Evolutionary conservation across 2,113 vertebrate genomes (phyloP).

Genomic region (Rhinopomastus cyanomelas): DNA sequence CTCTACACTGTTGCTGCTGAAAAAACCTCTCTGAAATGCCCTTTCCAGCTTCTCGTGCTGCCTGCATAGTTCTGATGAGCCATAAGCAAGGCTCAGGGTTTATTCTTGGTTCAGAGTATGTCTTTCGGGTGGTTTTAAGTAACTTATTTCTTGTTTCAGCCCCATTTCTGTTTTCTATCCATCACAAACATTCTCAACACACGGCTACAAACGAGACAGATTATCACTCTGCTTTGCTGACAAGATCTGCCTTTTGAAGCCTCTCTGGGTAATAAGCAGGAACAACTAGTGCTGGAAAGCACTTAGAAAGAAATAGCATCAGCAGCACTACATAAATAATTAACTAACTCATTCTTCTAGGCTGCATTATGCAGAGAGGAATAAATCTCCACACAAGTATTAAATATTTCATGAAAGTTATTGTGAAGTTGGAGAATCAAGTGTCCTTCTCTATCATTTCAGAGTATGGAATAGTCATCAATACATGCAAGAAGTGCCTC

Average conservation of each 20-base stretch:
- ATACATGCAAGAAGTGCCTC: background rate
- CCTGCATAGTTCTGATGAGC: background rate
- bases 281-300: background rate
- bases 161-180: background rate
- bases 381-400: slow-evolving; percentile 57
- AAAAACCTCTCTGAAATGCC: background rate
- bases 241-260: slow-evolving; percentile 19
- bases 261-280: slow-evolving; percentile 7
- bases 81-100: background rate
- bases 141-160: background rate
- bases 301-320: slow-evolving; percentile 25
- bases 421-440: slow-evolving; percentile 44
- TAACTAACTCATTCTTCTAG: slow-evolving; percentile 41
- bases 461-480: slow-evolving; percentile 21
- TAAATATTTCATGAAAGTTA: slow-evolving; percentile 63
- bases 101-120: background rate
- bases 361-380: slow-evolving; percentile 38
- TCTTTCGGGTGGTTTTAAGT: background rate
- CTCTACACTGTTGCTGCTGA: background rate
- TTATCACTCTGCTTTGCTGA: slow-evolving; percentile 30
- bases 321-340: slow-evolving; percentile 59
- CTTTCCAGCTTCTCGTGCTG: background rate
- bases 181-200: background rate
- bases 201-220: background rate
- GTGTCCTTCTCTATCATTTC: slow-evolving; percentile 24